Conservation (phyloP, 2,797 vertebrate genomes). For the Caiman crocodilus region DNA sequence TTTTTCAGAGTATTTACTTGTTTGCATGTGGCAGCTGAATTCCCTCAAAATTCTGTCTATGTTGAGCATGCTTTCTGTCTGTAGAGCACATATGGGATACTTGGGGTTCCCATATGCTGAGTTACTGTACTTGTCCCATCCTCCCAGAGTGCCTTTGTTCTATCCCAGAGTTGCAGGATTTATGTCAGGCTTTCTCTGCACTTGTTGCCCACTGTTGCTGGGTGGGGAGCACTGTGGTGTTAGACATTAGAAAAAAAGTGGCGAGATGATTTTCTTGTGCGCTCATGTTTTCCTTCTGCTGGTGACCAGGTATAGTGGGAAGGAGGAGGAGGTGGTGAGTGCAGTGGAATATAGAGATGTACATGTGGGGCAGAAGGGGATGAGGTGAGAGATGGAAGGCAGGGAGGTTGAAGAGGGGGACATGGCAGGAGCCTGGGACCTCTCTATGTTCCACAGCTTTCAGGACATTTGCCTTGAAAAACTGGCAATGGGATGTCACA, state of each 20-base stretch:
- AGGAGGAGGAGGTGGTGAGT: neutral
- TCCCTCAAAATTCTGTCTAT: neutral
- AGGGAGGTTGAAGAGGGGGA: neutral
- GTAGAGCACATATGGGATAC: neutral
- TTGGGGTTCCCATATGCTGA: neutral
- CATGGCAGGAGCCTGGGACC: neutral
- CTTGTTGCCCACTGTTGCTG: neutral
- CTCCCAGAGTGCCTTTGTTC: neutral
- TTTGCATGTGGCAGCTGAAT: neutral
- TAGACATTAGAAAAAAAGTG: neutral
- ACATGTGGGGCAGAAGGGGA: too few relatives aligned
- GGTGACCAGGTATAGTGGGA: neutral
- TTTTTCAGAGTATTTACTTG: fast-evolving
- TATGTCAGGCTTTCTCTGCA: neutral
- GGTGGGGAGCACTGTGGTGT: fast-evolving
- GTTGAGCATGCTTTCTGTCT: neutral
- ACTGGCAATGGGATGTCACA: neutral
- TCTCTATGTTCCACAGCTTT: neutral
- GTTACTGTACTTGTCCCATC: neutral
- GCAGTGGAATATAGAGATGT: too few relatives aligned
- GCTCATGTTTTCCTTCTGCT: neutral
- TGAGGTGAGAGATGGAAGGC: neutral
- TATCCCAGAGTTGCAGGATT: neutral
- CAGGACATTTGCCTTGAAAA: neutral
- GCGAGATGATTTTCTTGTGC: neutral